These are phyloP conservation scores for Micronycteris hirsuta DNA, from an alignment of 2,113 vertebrate genomes.

Conservation along the genomic window DNA sequence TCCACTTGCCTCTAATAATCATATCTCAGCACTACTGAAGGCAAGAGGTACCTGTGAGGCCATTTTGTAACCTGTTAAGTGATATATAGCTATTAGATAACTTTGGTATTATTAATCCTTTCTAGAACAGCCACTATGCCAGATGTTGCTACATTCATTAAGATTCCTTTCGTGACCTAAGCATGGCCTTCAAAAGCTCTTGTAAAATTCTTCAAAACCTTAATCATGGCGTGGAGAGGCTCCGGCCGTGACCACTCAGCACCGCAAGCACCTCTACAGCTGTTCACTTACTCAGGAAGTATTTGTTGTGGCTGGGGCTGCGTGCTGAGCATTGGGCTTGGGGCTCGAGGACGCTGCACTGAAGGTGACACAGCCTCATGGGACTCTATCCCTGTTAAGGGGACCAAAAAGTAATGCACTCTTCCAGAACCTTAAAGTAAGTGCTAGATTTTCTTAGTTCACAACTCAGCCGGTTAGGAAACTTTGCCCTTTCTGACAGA, in stretches of 20 bases:
- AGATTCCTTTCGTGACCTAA: background rate
- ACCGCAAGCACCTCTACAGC: background rate
- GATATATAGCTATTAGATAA: background rate
- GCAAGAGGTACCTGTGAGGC: background rate
- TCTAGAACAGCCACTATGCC: background rate
- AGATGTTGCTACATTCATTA: background rate
- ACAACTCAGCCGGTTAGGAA: background rate
- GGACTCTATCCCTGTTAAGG: background rate
- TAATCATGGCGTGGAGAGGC: background rate
- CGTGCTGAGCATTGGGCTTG: background rate
- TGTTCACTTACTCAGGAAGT: background rate
- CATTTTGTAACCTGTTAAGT: background rate
- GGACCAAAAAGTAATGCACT: background rate
- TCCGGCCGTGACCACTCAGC: background rate
- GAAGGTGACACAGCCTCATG: accelerated
- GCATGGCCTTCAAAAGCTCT: background rate
- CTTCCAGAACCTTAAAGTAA: background rate
- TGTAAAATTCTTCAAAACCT: background rate
- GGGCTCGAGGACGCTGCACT: background rate
- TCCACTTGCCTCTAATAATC: background rate
- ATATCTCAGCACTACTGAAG: background rate
- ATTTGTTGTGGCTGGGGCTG: background rate
- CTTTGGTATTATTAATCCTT: background rate
- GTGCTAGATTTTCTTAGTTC: background rate
- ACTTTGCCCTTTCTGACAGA: background rate